phyloP scores from a whole-genome alignment of 2,888 invertebrate genomes.

The Heliconius ismenius region DNA sequence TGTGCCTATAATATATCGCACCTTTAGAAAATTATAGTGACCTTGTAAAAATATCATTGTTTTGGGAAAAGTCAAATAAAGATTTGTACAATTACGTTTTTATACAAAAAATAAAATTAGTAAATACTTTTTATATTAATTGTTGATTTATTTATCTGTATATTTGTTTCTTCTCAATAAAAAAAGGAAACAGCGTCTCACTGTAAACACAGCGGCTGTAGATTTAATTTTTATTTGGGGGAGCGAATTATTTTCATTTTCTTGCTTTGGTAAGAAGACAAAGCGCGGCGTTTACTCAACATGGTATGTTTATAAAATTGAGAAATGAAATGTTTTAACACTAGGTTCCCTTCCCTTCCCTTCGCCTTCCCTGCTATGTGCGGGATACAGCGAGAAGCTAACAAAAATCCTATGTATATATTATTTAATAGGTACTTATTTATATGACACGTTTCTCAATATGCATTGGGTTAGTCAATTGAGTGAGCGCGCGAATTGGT shows the following conservation, averaged over 20 bases:
- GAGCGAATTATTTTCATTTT: neutral
- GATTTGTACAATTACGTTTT: too few relatives aligned
- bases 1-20: too few relatives aligned
- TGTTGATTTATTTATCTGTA: too few relatives aligned
- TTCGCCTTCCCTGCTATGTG: neutral
- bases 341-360: neutral
- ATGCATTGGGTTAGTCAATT: constrained; percentile 23
- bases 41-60: too few relatives aligned
- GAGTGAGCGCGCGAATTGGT: constrained; percentile 29
- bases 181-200: too few relatives aligned
- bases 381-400: neutral
- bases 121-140: too few relatives aligned
- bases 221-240: neutral
- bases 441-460: constrained; percentile 18
- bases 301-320: neutral
- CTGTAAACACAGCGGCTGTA: neutral
- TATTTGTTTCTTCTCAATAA: too few relatives aligned
- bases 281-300: neutral
- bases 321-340: neutral
- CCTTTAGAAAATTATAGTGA: too few relatives aligned
- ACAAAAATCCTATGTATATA: neutral
- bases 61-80: too few relatives aligned
- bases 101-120: too few relatives aligned
- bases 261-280: neutral
- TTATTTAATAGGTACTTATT: neutral